Evolutionary conservation across 2,797 vertebrate species (phyloP).

Genomic region (Columba guinea): DNA sequence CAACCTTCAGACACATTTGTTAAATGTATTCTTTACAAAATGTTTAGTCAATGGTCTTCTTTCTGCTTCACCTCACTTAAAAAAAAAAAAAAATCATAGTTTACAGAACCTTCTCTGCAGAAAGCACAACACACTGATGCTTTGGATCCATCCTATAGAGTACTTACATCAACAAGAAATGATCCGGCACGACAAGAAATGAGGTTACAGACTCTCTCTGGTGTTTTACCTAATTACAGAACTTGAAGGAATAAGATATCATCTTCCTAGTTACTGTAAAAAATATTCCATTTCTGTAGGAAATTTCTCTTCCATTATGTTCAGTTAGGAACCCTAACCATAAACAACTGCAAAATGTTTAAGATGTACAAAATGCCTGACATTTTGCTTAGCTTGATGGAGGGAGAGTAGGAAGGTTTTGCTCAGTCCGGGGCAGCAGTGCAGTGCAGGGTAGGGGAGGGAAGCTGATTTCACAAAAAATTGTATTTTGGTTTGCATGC

Average conservation of each 20-base stretch:
- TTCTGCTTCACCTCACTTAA: neutral
- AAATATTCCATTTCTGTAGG: neutral
- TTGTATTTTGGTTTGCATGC: neutral
- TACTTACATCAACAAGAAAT: neutral
- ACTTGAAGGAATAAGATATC: neutral
- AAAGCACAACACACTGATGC: neutral
- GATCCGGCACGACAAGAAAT: neutral
- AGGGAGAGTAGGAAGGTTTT: neutral
- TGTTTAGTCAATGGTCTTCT: neutral
- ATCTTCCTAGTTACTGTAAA: neutral
- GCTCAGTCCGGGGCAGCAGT: neutral
- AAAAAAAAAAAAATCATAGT: neutral
- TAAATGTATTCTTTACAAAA: neutral
- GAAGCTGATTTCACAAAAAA: neutral
- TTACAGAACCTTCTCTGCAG: neutral
- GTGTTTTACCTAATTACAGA: neutral
- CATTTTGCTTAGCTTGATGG: neutral
- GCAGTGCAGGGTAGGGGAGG: neutral
- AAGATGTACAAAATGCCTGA: fast-evolving
- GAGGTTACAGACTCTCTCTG: neutral
- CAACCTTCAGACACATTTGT: neutral
- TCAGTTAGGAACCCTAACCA: neutral
- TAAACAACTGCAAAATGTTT: fast-evolving
- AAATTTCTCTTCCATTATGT: neutral
- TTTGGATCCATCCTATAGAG: neutral